Evolutionary conservation across 2,797 vertebrate genomes (phyloP).

Genomic region (Rhabdomys pumilio): DNA sequence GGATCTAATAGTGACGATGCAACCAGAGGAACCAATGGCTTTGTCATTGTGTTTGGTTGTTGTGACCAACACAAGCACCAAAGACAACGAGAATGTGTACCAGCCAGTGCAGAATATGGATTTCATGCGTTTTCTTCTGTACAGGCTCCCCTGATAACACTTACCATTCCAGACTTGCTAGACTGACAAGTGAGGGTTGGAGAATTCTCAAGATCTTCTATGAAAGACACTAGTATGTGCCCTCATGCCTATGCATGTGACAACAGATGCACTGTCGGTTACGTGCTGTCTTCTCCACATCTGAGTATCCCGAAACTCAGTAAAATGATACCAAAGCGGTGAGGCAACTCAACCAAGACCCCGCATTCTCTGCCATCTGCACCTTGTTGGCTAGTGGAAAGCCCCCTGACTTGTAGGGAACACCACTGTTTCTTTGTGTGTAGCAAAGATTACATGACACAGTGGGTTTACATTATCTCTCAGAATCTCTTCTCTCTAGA

Average conservation of each 20-base stretch:
- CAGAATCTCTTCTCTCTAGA: neutral
- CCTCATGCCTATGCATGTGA: neutral
- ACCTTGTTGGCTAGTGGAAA: neutral
- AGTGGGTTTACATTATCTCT: neutral
- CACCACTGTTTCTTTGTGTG: neutral
- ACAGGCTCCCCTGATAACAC: neutral
- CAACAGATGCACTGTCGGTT: neutral
- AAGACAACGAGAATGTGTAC: neutral
- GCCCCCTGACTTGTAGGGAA: neutral
- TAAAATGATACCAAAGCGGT: neutral
- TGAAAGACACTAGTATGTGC: neutral
- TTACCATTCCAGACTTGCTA: neutral
- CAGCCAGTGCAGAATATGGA: neutral
- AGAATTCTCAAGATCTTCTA: neutral
- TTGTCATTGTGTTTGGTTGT: neutral
- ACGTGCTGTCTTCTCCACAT: neutral
- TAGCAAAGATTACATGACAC: conserved; percentile 28
- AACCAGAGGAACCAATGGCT: neutral
- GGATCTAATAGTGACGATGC: neutral
- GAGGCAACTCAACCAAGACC: neutral
- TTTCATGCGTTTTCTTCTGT: conserved; percentile 36
- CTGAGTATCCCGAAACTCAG: neutral
- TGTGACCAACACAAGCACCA: neutral
- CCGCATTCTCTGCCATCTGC: neutral
- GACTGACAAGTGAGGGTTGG: neutral